Conservation (phyloP, 2,113 vertebrate species). For the Junco hyemalis region DNA sequence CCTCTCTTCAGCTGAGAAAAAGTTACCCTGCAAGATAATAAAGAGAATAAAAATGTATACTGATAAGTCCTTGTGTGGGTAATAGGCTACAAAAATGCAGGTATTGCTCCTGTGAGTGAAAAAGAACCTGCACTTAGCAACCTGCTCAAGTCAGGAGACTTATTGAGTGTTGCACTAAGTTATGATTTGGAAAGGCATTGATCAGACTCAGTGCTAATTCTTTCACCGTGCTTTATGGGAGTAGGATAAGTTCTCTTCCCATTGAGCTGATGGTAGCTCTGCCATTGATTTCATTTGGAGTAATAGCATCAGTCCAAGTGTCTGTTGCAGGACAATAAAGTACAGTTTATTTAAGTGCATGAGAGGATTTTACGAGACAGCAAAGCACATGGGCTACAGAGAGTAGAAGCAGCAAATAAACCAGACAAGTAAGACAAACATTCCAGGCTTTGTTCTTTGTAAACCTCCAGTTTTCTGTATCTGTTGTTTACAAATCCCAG, state of each 20-base stretch:
- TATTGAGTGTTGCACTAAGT: slow-evolving; percentile 12
- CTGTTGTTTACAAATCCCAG: background rate
- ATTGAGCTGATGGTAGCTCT: slow-evolving; percentile 1
- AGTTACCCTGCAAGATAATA: background rate
- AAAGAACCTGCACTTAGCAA: slow-evolving; percentile 9
- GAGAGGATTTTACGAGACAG: slow-evolving; percentile 45
- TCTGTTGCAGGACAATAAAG: slow-evolving; percentile 57
- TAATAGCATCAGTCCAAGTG: slow-evolving; percentile 50
- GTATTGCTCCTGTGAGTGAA: background rate
- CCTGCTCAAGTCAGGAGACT: slow-evolving; percentile 6
- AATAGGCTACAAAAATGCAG: background rate
- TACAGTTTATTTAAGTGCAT: slow-evolving; percentile 56
- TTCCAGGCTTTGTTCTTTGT: background rate
- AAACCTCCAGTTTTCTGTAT: background rate
- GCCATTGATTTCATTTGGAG: slow-evolving; percentile 52
- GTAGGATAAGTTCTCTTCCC: background rate
- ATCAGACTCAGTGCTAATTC: slow-evolving; percentile 55
- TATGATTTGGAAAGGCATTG: slow-evolving; percentile 51
- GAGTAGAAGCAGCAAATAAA: slow-evolving; percentile 1
- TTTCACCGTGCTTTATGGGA: slow-evolving; percentile 16
- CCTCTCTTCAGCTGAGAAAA: background rate
- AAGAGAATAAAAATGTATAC: background rate
- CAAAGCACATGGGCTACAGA: background rate
- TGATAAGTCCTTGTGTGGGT: background rate
- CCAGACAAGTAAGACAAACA: background rate